Evolutionary conservation across 2,888 invertebrate genomes (phyloP), one percentile per base, ranked within the genome.

Genomic region (Merodon equestris): DNA sequence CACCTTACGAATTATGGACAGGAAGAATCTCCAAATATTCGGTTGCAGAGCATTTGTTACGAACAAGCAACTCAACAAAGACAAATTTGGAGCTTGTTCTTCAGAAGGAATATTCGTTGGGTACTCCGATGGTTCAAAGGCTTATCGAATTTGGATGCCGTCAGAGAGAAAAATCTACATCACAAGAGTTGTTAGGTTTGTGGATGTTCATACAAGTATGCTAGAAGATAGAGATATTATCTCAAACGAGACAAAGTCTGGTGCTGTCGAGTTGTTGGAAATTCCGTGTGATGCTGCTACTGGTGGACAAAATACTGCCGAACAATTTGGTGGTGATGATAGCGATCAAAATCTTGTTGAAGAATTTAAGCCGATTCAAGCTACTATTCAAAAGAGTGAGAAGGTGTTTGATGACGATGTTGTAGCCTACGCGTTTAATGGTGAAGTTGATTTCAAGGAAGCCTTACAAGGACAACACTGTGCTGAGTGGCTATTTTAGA

Each of bases 131-230:
- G 48, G 47, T 3, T 27, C 67, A 1, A 67, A 50, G 42, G 57
- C 66, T 12, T 66, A 56, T 36, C 19, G 66, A 15, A 42, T 66
- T 27, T 66, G 66, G 56, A 34, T 48, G 15, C 47, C 54, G 38
- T 18, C 18, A n/a, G 18, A n/a, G 2, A 64, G 38, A 18, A 64
- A 64, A 47, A 64, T 64, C 17, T 9, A 12, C 4, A 47, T 64
- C 7, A 18, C 45, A 0, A 45, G 56, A 17, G 66, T 34, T 10
- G 27, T 14, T 13, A n/a, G 14, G 14, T 27, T 27, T 7, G 27
- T 27, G 3, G 27, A 27, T 27, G 27, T 27, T 4, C 7, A 2
- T 7, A 27, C 2, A 27, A 27, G 34, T 14, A 51, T 14, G 51
- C 12, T 18, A 36, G 15, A 44, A 19, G 14, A 57, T 44, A 27